Base-by-base conservation (phyloP, 1,140 invertebrate species). In the Pseudomyrmex pallidus region DNA sequence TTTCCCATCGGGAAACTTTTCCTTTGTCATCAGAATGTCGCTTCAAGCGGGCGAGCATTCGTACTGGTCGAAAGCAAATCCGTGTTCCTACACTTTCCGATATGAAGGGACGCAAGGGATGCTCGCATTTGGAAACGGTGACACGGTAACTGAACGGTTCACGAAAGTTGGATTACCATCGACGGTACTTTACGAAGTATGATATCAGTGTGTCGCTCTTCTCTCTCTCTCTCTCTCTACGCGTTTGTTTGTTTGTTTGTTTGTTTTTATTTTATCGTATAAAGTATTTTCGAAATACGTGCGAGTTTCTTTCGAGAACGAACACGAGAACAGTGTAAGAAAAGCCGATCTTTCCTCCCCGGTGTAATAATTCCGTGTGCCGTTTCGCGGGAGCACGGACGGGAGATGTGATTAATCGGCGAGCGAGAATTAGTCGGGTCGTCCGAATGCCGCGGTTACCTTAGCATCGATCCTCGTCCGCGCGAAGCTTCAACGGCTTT, bases 401-500 rank as follows among this genome's bases (percentile, higher is more conserved):
- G 35, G 54, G 44, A 59, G 54, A 72, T 72, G 76, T 72, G 76
- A 80, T 80, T 80, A 80, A 80, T 80, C 76, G 76, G 17, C 50
- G 54, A 22, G 8, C 54, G 76, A 22, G 56, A 80, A 80, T 80
- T 80, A 80, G 76, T 78, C 57, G 35, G 64, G 64, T 67, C 76
- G 54, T 72, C 22, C 76, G 64, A 70, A 80, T 70, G 76, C 76
- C 76, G 76, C 52, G 76, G 64, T 72, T 80, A 80, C 76, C 76
- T 80, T 80, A 80, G 76, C 76, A 80, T 80, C 76, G 76, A 80
- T 80, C 76, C 66, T 59, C 76, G 76, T 80, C 66, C 76, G 52
- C 63, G 76, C 62, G 82, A 63, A 66, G 77, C 83, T 72, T 62
- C 83, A 82, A 68, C 83, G 35, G 77, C 83, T 82, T 84, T 80